Percentiles rank a stretch among this genome's conserved stretches.
Conservation (phyloP, 2,888 invertebrate species). For the Spisula subtruncata region DNA sequence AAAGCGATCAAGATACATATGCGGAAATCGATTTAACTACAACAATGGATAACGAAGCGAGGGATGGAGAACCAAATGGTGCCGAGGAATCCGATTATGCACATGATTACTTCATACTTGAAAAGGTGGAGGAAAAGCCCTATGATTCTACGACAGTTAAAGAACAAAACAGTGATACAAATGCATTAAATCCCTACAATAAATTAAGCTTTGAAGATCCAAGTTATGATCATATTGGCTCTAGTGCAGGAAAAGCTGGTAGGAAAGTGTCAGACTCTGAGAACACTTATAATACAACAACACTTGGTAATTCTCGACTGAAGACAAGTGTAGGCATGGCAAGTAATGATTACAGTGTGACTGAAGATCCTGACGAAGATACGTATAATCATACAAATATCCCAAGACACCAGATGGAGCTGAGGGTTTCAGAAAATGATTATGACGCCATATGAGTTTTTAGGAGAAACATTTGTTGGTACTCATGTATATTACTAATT, state of each 20-base stretch:
- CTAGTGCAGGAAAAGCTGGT: neutral
- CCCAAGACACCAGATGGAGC: neutral
- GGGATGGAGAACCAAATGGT: neutral
- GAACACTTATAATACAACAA: neutral
- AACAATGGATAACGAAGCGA: neutral
- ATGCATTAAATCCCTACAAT: neutral
- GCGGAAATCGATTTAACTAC: slow-evolving; percentile 1
- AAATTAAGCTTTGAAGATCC: neutral
- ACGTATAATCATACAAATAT: neutral
- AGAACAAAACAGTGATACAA: neutral
- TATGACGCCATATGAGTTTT: slow-evolving; percentile 2
- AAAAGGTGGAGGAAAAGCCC: neutral
- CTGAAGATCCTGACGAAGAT: neutral
- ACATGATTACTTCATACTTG: neutral
- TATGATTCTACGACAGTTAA: neutral
- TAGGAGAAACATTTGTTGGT: neutral
- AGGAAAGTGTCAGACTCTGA: neutral
- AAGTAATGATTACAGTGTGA: neutral
- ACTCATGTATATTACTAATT: too few species aligned
- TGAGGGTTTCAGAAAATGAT: neutral
- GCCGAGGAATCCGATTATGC: neutral
- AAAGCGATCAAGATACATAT: neutral
- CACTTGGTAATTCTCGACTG: neutral
- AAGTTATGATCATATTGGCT: neutral
- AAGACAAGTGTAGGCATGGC: neutral